Evolutionary conservation across 2,113 vertebrate genomes (phyloP), one percentile per base, ranked within the genome.

Genomic region (Charina bottae): DNA sequence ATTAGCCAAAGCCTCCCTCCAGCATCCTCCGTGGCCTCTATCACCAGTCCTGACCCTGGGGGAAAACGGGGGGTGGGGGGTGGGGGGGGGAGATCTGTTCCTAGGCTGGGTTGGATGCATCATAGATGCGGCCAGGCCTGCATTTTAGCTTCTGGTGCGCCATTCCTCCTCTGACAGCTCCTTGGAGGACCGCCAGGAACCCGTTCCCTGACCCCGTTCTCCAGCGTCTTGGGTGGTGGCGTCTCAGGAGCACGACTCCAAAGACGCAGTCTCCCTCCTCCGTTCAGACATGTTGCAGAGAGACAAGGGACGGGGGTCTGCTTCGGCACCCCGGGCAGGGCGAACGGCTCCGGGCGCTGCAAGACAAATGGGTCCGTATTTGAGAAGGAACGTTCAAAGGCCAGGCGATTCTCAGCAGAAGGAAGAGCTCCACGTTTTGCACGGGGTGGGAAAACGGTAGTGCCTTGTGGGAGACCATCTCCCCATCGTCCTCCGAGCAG

Each of bases 211-310:
- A 92, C 91, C 91, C 28, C 17, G 28, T 56, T 59, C 54, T 88
- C 24, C 72, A 33, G 28, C 91, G 49, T 88, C 91, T 92, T 92
- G 91, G 87, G 91, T 92, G 91, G 91, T 83, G 91, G 55, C 55
- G 55, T n/a, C 68, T 83, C 12, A 1, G 42, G 68, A 83, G 21
- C 68, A 1, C 6, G 68, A 37, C 87, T 84, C 68, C 55, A 13
- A n/a, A 84, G 28, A 10, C 33, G 21, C 7, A 4, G 9, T 9
- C 56, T 9, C 3, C 8, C 90, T 56, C 26, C 42, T 2, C 37
- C 24, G 37, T 28, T n/a, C 19, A 11, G n/a, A 12, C 49, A 13
- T 53, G 86, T 26, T 17, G 0, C 3, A 46, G 64, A 56, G 62
- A 87, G 72, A 21, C 2, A 42, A 54, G 49, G 55, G 55, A 7